phyloP scores from a whole-genome alignment of 2,888 invertebrate species.

The Drosophila melanosoma region DNA sequence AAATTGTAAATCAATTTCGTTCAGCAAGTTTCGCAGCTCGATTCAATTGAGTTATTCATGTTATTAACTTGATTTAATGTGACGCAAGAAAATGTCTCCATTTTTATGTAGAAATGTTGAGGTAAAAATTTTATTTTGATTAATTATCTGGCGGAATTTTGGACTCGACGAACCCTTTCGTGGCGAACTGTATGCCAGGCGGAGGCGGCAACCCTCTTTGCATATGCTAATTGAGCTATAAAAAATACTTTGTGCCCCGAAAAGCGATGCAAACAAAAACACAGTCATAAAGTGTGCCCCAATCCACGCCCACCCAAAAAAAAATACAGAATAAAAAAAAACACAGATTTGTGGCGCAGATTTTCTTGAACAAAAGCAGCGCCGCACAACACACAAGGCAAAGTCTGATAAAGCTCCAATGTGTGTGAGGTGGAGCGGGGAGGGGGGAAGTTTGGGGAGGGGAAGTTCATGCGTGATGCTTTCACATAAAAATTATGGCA shows the following conservation, averaged over 20 bases:
- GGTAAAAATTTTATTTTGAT: constrained; percentile 46
- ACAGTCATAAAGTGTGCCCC: constrained; percentile 66
- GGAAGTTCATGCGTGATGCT: constrained; percentile 75
- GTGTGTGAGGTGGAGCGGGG: not conserved
- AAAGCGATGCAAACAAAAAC: constrained; percentile 56
- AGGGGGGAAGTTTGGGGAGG: not conserved
- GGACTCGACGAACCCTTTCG: constrained; percentile 44
- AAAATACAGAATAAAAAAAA: constrained; percentile 8
- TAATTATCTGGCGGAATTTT: constrained; percentile 51
- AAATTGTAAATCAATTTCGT: not conserved
- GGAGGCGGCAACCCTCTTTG: constrained; percentile 34
- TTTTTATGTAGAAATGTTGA: constrained; percentile 7
- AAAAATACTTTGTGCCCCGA: constrained; percentile 74
- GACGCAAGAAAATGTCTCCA: constrained; percentile 1
- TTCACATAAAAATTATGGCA: constrained; percentile 79
- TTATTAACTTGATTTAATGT: constrained; percentile 1
- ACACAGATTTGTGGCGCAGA: constrained; percentile 63
- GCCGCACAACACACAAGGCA: constrained; percentile 32
- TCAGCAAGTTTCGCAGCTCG: not conserved
- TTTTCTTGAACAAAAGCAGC: constrained; percentile 57
- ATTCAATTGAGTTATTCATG: constrained; percentile 4
- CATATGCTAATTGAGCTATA: constrained; percentile 79
- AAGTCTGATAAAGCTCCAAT: constrained; percentile 70
- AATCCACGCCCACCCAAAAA: constrained; percentile 1
- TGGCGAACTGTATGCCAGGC: not conserved